Evolutionary conservation across 1,140 invertebrate genomes (phyloP), one percentile per base, ranked within the genome.

Genomic region (Listronotus oregonensis): DNA sequence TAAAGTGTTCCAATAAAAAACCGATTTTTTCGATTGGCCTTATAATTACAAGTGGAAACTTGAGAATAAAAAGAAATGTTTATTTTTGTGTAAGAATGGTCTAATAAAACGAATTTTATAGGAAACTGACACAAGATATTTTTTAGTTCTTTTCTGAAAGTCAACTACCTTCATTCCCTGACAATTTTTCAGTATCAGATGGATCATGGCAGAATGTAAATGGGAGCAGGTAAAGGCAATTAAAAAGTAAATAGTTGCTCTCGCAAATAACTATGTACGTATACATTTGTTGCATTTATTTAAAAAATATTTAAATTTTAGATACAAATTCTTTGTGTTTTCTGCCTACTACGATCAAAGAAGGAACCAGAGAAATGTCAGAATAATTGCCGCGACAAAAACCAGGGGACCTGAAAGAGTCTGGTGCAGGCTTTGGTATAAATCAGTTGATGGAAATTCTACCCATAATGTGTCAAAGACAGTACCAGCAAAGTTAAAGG

Each of bases 301-400:
- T n/a, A n/a, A n/a, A n/a, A n/a, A n/a, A n/a, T n/a, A 27, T 27
- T 5, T 27, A 27, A 3, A 27, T 27, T 73, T 73, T 78, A 90
- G 90, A 75, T 92, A 87, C 75, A 94, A 94, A 80, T 96, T 96
- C 81, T 95, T 90, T 78, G 92, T 96, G 14, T 96, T 94, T 75
- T 95, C 93, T 1, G 94, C 94, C 34, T 96, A 90, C 73, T 91
- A 89, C 71, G 94, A 96, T 78, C 81, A 86, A 43, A 83, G 90
- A 68, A 85, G 86, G 66, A 84, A 85, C n/a, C 82, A 86, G 14
- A 85, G 87, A 47, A 82, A 90, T 63, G 82, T 93, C 32, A 83
- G 93, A 14, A 84, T 96, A 18, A 90, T 96, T 63, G 92, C 90
- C n/a, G 92, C 92, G 9, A 94, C 93, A 0, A 91, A 89, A 80